Base-by-base conservation (phyloP, 2,888 invertebrate species). In the Seira ritae region DNA sequence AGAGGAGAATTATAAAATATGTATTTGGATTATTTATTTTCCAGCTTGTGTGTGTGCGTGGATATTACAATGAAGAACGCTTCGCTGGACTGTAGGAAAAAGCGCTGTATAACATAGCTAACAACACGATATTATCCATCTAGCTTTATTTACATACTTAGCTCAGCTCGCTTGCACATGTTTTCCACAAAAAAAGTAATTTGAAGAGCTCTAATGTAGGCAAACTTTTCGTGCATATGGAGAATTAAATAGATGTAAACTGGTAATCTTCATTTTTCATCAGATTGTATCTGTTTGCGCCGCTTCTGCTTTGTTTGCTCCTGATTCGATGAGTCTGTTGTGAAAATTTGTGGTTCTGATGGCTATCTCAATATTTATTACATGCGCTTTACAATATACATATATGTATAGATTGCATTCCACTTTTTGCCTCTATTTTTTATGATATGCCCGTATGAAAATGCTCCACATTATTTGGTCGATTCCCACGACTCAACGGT, bases 401-500 rank as follows among this genome's bases (percentile, higher is more conserved):
- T 8, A 22, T 22, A 20, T 60, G 60, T 60, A 17, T 60, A 17
- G 17, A n/a, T 60, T 17, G 60, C n/a, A 60, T 4, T n/a, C 31
- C 31, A 31, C 3, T 31, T 55, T 15, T 55, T 15, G 19, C 62
- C 62, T 62, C 62, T 62, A 42, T 62, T 20, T 62, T 20, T 55
- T 55, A 55, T 31, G 31, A 31, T 31, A 31, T 8, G 6, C 37
- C 31, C 20, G 55, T 24, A 22, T 15, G 22, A 4, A 20, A 1
- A 23, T 23, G 62, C 20, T 24, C 19, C 19, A 73, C 17, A 31
- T 62, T 62, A 31, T 75, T 75, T 55, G 68, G 75, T 75, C 75
- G 67, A 75, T 75, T 75, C 75, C 75, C 75, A 75, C 75, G 75
- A 67, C 67, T 67, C 67, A 75, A 46, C 68, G 24, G 75, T 75